Percentiles rank a stretch among this genome's conserved stretches.
phyloP scores from a whole-genome alignment of 1,140 invertebrate species.

The Sitodiplosis mosellana region DNA sequence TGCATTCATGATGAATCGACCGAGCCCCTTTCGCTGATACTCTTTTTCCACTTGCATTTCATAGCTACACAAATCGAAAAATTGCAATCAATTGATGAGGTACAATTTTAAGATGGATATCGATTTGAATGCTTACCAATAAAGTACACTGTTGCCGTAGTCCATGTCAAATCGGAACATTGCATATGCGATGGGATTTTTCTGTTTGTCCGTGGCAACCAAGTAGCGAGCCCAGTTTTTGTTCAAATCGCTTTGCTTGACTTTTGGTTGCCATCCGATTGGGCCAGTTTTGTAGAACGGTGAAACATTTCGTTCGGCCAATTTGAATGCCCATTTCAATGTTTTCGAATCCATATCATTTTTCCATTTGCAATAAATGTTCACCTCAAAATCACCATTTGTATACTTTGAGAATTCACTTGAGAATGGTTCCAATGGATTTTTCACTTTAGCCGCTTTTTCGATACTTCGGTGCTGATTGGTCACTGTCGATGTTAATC shows the following conservation, averaged over 20 bases:
- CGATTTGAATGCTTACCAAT: conserved; percentile 40
- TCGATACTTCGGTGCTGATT: conserved; percentile 9
- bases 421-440: conserved; percentile 12
- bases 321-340: conserved; percentile 38
- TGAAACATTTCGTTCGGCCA: conserved; percentile 45
- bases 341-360: conserved; percentile 21
- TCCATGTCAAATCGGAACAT: conserved; percentile 75
- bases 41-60: conserved; percentile 57
- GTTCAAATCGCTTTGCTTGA: conserved; percentile 42
- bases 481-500: not conserved
- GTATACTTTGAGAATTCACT: not conserved
- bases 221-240: conserved; percentile 44
- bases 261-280: conserved; percentile 45
- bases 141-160: conserved; percentile 52
- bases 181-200: conserved; percentile 41
- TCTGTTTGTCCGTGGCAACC: conserved; percentile 30
- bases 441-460: conserved; percentile 14
- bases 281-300: conserved; percentile 30
- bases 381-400: not conserved
- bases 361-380: conserved; percentile 12
- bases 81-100: not conserved
- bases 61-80: conserved; percentile 40
- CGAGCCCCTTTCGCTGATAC: conserved; percentile 50
- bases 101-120: not conserved
- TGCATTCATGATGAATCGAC: conserved; percentile 59